phyloP scores from a whole-genome alignment of 2,888 invertebrate species.

The Sinotaia quadrata region DNA sequence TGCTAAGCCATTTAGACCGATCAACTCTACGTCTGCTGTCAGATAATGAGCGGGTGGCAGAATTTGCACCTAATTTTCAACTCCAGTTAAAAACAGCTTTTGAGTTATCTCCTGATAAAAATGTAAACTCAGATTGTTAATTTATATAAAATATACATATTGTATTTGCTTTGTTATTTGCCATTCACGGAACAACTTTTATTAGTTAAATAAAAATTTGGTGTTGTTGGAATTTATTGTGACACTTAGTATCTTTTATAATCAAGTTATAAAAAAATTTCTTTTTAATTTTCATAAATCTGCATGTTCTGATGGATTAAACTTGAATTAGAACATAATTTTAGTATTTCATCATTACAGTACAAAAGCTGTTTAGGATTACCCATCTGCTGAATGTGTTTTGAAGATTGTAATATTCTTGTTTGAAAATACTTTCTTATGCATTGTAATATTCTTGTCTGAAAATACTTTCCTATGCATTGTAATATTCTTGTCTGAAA shows the following conservation, averaged over 20 bases:
- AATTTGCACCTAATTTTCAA: constrained; percentile 77
- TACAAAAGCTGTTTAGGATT: too few relatives aligned
- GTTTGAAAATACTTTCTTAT: too few relatives aligned
- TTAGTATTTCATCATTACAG: too few relatives aligned
- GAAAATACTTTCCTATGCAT: too few relatives aligned
- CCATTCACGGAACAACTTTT: too few relatives aligned
- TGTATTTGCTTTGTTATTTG: background rate
- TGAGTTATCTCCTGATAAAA: constrained; percentile 32
- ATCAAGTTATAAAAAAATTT: background rate
- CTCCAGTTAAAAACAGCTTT: constrained; percentile 40
- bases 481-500: too few relatives aligned
- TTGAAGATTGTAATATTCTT: too few relatives aligned
- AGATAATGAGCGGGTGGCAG: constrained; percentile 79
- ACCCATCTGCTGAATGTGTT: too few relatives aligned
- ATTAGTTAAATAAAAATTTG: too few relatives aligned
- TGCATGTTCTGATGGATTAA: too few relatives aligned
- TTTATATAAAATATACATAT: background rate
- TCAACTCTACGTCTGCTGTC: constrained; percentile 79
- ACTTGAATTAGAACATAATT: too few relatives aligned
- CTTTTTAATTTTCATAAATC: background rate
- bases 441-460: too few relatives aligned
- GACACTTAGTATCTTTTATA: background rate
- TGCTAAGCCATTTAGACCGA: constrained; percentile 78
- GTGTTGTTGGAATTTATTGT: background rate
- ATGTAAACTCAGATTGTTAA: constrained; percentile 35